Evolutionary conservation across 2,797 vertebrate species (phyloP).

Genomic region (Alosa sapidissima): DNA sequence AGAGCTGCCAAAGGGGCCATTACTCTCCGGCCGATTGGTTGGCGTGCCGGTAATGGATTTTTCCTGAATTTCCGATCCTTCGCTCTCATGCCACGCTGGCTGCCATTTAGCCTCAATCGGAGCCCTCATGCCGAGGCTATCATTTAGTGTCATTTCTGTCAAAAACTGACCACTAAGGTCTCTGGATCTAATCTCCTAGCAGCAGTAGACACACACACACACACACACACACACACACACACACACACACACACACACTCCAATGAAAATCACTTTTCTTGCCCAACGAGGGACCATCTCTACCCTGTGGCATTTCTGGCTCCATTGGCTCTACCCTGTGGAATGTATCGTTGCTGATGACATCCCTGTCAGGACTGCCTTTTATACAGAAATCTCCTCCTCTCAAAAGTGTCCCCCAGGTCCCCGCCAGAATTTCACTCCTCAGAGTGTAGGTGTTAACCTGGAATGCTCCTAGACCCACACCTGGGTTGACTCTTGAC

Average conservation of each 20-base stretch:
- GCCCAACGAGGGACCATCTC: background rate
- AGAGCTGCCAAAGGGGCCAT: constrained; percentile 10
- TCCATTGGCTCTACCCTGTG: background rate
- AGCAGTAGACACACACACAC: background rate
- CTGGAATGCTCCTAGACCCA: background rate
- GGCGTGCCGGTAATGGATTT: constrained; percentile 13
- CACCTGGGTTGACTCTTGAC: background rate
- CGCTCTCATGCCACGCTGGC: background rate
- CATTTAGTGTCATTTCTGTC: constrained; percentile 17
- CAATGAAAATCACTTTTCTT: background rate
- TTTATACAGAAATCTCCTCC: background rate
- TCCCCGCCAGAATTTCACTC: background rate
- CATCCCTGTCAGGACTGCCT: background rate
- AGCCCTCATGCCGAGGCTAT: background rate
- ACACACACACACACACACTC: background rate
- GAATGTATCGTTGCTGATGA: background rate
- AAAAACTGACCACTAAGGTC: background rate
- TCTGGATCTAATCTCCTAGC: background rate
- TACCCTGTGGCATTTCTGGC: constrained; percentile 2
- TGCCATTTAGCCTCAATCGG: background rate
- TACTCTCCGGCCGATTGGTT: background rate
- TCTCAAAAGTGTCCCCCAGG: background rate
- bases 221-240: constrained; percentile 6
- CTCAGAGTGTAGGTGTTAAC: background rate
- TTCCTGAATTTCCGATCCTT: background rate